Base-by-base conservation (phyloP, 2,888 invertebrate genomes). In the Ligdia adustata region DNA sequence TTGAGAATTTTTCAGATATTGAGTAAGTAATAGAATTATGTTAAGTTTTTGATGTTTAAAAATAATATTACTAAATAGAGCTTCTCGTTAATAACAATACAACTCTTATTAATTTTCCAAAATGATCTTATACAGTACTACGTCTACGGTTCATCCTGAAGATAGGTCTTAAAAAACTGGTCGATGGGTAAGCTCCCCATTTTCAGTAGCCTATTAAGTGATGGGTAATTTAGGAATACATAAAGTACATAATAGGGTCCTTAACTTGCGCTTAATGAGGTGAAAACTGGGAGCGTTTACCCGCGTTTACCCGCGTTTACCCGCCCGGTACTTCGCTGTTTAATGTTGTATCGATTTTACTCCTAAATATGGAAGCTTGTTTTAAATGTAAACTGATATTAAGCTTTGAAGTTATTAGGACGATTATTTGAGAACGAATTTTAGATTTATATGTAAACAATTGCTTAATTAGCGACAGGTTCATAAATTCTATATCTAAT, bases 171-270 rank as follows among this genome's bases (percentile, higher is more conserved):
- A 31, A 48, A 66, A 69, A 34, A 66, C 38, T 75, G 79, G 86
- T 39, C 53, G 62, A 63, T 68, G 79, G 83, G 80, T 72, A 75
- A 74, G 64, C 81, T 76, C 84, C 83, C 77, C 59, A 66, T 67
- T 66, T 63, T 70, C 70, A 65, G 76, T 74, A 78, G 82, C 82
- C 84, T 84, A 83, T 88, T 87, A 88, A 88, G 87, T 86, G 87
- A 88, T 86, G 86, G 87, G 87, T 87, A 90, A 90, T 90, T 90
- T 89, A 88, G 87, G 76, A 85, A 85, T 89, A 89, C 85, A 89
- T 87, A 90, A 89, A 90, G 88, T 90, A 89, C 84, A 89, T 89
- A 90, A 90, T 88, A 87, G 89, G 82, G 74, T 79, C 83, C 87
- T 89, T 84, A 85, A 82, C 83, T 81, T 71, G 72, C 69, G 76